A percentile compares a stretch with the other conserved stretches of the same genome.
Evolutionary conservation across 2,888 invertebrate genomes (phyloP).

Genomic region (Allophyes oxyacanthae): DNA sequence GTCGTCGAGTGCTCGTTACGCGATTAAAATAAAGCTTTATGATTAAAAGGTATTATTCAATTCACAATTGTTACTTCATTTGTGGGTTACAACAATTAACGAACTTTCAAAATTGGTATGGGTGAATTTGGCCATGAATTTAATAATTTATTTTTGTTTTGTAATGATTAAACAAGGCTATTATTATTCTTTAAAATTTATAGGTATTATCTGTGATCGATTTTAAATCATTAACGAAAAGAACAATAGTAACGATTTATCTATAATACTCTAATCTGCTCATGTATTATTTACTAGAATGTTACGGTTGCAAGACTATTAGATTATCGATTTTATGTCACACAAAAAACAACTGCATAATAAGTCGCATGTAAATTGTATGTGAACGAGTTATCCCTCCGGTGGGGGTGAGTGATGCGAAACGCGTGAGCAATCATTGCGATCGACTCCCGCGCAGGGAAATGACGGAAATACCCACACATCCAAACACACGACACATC

Average conservation of each 20-base stretch:
- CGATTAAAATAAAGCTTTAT: slow-evolving; percentile 51
- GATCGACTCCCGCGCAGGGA: slow-evolving; percentile 85
- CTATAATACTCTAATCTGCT: slow-evolving; percentile 45
- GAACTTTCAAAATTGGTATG: neutral
- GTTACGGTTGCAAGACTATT: slow-evolving; percentile 58
- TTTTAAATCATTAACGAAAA: slow-evolving; percentile 31
- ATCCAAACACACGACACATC: slow-evolving; percentile 47
- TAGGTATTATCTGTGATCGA: no score
- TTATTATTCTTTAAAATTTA: no score
- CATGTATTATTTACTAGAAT: slow-evolving; percentile 45
- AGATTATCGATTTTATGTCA: slow-evolving; percentile 80
- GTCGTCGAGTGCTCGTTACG: slow-evolving; percentile 56
- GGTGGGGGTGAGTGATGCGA: slow-evolving; percentile 87
- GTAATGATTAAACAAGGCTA: no score
- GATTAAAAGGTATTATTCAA: slow-evolving; percentile 46
- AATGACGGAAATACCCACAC: slow-evolving; percentile 81
- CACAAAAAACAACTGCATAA: slow-evolving; percentile 77
- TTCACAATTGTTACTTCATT: slow-evolving; percentile 19
- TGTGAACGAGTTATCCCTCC: slow-evolving; percentile 81
- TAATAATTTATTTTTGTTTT: no score
- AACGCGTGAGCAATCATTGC: slow-evolving; percentile 88
- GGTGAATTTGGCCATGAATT: no score
- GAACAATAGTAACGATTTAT: slow-evolving; percentile 40
- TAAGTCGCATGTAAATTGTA: slow-evolving; percentile 83
- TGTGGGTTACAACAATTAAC: slow-evolving; percentile 3